Evolutionary conservation across 2,797 vertebrate species (phyloP).

Genomic region (Alauda arvensis): DNA sequence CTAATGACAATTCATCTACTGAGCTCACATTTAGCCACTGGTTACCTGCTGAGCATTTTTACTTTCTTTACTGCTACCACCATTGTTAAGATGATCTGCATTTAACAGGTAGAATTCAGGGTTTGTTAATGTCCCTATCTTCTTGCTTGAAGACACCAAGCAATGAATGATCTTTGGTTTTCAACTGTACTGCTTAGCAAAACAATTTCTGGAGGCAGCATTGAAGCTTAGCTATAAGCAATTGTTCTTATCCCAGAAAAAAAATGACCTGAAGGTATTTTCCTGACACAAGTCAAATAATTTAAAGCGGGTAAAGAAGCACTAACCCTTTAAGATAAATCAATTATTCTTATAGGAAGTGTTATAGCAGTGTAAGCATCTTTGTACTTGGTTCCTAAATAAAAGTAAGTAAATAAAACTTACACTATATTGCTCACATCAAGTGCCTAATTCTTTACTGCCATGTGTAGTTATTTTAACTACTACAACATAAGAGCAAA

Average conservation of each 20-base stretch:
- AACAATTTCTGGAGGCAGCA: background rate
- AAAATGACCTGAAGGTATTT: background rate
- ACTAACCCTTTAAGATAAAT: background rate
- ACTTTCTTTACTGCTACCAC: background rate
- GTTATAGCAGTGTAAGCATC: background rate
- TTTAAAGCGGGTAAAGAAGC: background rate
- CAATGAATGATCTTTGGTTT: background rate
- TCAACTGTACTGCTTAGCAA: background rate
- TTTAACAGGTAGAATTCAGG: background rate
- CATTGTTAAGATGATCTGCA: background rate
- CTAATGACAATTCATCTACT: background rate
- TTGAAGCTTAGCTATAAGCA: background rate
- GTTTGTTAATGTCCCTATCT: background rate
- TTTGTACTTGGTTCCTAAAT: background rate
- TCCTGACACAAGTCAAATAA: background rate
- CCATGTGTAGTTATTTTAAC: background rate
- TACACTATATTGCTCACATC: background rate
- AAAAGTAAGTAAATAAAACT: background rate
- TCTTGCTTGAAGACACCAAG: background rate
- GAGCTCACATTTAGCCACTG: background rate
- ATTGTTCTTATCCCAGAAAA: background rate
- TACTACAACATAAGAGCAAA: background rate
- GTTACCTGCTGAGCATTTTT: background rate
- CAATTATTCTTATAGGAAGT: background rate
- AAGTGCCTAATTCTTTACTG: background rate